Evolutionary conservation across 2,888 invertebrate species (phyloP).

Genomic region (Bombyx huttoni): DNA sequence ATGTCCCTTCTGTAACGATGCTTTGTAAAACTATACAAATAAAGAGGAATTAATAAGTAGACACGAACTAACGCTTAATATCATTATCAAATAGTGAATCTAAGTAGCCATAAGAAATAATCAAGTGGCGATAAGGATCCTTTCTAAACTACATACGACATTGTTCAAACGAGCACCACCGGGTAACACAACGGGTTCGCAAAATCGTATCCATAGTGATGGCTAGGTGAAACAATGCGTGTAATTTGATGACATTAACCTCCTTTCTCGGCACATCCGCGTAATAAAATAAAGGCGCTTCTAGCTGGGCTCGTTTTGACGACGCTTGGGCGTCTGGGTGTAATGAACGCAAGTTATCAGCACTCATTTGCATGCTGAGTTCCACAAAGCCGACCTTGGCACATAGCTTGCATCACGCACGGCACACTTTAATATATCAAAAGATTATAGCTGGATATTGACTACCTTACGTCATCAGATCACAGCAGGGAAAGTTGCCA

Average conservation of each 20-base stretch:
- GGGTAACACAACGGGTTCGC: constrained; percentile 27
- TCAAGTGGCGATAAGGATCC: background rate
- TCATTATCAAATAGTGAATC: too few relatives aligned
- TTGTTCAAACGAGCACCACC: constrained; percentile 9
- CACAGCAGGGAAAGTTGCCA: background rate
- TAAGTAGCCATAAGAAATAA: too few relatives aligned
- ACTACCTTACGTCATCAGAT: background rate
- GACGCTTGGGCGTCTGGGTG: constrained; percentile 41
- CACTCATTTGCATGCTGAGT: constrained; percentile 62
- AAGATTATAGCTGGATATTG: background rate
- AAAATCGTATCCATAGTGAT: constrained; percentile 40
- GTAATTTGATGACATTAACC: constrained; percentile 59
- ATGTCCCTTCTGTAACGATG: background rate
- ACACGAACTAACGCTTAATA: too few relatives aligned
- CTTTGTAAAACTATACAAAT: too few relatives aligned
- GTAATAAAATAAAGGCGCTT: constrained; percentile 57
- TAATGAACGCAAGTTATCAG: constrained; percentile 65
- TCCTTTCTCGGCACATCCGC: constrained; percentile 56
- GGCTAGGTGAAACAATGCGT: constrained; percentile 57
- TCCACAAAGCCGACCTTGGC: constrained; percentile 61
- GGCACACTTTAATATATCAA: background rate
- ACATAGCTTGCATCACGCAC: constrained; percentile 39
- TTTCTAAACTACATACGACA: background rate
- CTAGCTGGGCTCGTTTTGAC: constrained; percentile 47
- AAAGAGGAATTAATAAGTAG: too few relatives aligned